Evolutionary conservation across 2,797 vertebrate species (phyloP).

Genomic region (Silurus lanzhouensis): DNA sequence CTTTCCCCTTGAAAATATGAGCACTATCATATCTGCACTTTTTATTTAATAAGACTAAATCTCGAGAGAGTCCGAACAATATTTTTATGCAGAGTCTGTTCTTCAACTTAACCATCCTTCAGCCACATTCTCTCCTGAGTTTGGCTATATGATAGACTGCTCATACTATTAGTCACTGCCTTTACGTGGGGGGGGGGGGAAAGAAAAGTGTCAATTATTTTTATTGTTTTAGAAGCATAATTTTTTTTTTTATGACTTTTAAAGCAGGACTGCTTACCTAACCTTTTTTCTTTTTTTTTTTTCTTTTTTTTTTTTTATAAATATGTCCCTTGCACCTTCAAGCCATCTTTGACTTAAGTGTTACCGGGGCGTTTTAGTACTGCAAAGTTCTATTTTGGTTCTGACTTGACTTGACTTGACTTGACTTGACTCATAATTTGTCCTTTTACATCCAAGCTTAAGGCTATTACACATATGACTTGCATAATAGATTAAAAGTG

Average conservation of each 20-base stretch:
- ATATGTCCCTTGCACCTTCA: constrained; percentile 50
- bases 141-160: not conserved
- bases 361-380: not conserved
- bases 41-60: not conserved
- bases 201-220: constrained; percentile 4
- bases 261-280: constrained; percentile 48
- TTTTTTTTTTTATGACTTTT: constrained; percentile 47
- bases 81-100: constrained; percentile 41
- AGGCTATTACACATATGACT: not conserved
- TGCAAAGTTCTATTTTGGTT: not conserved
- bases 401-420: too few species aligned
- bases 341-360: constrained; percentile 36
- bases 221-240: not conserved
- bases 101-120: constrained; percentile 55
- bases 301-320: not conserved
- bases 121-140: constrained; percentile 59
- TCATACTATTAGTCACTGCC: constrained; percentile 1
- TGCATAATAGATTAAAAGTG: not conserved
- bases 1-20: constrained; percentile 52
- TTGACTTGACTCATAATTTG: too few species aligned
- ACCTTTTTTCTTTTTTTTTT: not conserved
- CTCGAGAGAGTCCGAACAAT: not conserved
- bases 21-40: not conserved
- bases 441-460: not conserved
- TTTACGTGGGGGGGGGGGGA: not conserved